Conservation (phyloP, 2,888 invertebrate genomes). For the Pseudococcus viburni region DNA sequence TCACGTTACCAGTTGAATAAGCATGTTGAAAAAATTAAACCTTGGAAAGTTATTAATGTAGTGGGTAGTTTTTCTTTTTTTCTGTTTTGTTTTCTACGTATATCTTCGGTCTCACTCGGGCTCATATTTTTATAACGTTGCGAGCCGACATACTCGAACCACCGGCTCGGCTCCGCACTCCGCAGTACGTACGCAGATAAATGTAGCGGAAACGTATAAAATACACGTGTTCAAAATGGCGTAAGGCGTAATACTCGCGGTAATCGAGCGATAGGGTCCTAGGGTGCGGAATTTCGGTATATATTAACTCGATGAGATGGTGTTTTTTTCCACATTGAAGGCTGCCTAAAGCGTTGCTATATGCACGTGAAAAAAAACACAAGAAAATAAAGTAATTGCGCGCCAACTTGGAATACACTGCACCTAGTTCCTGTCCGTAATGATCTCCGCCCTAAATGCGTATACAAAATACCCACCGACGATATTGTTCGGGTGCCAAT, state of each 20-base stretch:
- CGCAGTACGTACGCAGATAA: neutral
- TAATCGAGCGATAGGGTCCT: neutral
- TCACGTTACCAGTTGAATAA: constrained; percentile 47
- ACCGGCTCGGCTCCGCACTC: too few species aligned
- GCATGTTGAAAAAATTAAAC: constrained; percentile 49
- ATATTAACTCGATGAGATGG: neutral
- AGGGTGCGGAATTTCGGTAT: constrained; percentile 1
- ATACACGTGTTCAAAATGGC: constrained; percentile 49
- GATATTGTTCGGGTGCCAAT: constrained; percentile 21
- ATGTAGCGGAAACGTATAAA: constrained; percentile 39
- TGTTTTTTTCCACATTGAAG: neutral
- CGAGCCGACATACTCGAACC: neutral
- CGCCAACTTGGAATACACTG: neutral
- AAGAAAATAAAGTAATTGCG: constrained; percentile 23
- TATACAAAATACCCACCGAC: neutral
- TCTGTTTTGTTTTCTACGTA: constrained; percentile 11
- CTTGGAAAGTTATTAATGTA: constrained; percentile 38
- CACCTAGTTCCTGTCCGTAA: constrained; percentile 37
- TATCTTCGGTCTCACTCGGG: neutral
- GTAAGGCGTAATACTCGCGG: constrained; percentile 35
- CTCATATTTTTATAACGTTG: constrained; percentile 12
- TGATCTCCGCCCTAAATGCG: constrained; percentile 35
- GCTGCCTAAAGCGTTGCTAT: neutral
- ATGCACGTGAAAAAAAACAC: neutral
- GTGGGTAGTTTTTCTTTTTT: constrained; percentile 36